Evolutionary conservation across 2,797 vertebrate genomes (phyloP).

Genomic region (Podarcis siculus): DNA sequence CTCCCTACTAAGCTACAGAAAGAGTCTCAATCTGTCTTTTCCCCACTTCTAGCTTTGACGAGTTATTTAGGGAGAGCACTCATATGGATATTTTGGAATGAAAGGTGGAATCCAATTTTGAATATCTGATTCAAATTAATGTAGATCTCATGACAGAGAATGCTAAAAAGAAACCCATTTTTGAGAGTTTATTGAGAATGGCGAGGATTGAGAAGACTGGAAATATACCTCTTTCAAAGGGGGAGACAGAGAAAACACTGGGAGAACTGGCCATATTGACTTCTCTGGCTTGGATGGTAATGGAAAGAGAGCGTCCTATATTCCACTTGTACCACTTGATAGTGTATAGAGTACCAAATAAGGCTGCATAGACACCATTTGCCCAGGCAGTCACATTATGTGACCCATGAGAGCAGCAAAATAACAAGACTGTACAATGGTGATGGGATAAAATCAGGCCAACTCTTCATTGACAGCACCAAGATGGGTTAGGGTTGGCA

Average conservation of each 20-base stretch:
- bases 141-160: not conserved
- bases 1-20: not conserved
- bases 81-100: not conserved
- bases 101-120: not conserved
- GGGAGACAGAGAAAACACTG: not conserved
- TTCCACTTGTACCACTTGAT: not conserved
- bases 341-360: not conserved
- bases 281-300: not conserved
- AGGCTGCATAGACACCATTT: too few species aligned
- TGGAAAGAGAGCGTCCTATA: not conserved
- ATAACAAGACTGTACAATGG: too few species aligned
- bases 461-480: too few species aligned
- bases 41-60: too few species aligned
- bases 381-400: too few species aligned
- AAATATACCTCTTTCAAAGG: not conserved
- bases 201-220: not conserved
- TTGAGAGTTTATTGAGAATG: not conserved
- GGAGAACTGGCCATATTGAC: not conserved
- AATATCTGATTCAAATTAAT: not conserved
- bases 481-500: too few species aligned
- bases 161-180: not conserved
- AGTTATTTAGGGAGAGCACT: not conserved
- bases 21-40: not conserved
- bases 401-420: too few species aligned
- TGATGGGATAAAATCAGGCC: too few species aligned